phyloP scores from a whole-genome alignment of 2,888 invertebrate genomes.

The Atherix ibis region DNA sequence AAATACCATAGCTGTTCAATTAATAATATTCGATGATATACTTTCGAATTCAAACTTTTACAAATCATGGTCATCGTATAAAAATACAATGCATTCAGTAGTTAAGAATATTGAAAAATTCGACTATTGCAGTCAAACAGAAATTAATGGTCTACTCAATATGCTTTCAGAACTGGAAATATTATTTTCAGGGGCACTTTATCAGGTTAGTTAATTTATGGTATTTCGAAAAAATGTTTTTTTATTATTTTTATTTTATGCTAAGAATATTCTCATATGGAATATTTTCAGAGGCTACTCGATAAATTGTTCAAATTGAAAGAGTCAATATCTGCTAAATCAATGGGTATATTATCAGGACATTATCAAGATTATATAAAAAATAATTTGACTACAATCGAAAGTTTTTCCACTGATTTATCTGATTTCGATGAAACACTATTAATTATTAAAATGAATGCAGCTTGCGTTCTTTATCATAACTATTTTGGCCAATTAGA shows the following conservation, averaged over 20 bases:
- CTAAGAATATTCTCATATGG: too few relatives aligned
- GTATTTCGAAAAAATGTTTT: too few relatives aligned
- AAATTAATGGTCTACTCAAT: constrained; percentile 50
- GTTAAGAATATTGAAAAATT: constrained; percentile 46
- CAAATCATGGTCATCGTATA: constrained; percentile 62
- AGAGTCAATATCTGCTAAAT: constrained; percentile 17
- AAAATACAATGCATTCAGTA: constrained; percentile 53
- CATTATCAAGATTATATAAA: constrained; percentile 26
- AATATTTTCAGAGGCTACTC: constrained; percentile 17
- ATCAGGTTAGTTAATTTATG: constrained; percentile 39
- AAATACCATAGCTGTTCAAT: constrained; percentile 47
- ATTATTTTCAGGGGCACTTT: constrained; percentile 43
- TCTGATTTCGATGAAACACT: constrained; percentile 46
- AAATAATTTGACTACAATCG: constrained; percentile 15
- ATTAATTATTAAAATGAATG: constrained; percentile 47
- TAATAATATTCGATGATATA: constrained; percentile 40
- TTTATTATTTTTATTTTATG: too few relatives aligned
- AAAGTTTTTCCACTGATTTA: constrained; percentile 41
- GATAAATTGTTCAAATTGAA: constrained; percentile 19
- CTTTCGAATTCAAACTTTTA: constrained; percentile 20
- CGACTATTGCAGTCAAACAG: constrained; percentile 37
- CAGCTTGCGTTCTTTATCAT: constrained; percentile 48
- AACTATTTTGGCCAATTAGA: constrained; percentile 63
- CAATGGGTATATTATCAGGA: constrained; percentile 18
- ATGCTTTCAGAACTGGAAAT: constrained; percentile 42